These are phyloP conservation scores for Diachrysia chrysitis DNA, from an alignment of 2,888 invertebrate genomes.

Conservation along the genomic window DNA sequence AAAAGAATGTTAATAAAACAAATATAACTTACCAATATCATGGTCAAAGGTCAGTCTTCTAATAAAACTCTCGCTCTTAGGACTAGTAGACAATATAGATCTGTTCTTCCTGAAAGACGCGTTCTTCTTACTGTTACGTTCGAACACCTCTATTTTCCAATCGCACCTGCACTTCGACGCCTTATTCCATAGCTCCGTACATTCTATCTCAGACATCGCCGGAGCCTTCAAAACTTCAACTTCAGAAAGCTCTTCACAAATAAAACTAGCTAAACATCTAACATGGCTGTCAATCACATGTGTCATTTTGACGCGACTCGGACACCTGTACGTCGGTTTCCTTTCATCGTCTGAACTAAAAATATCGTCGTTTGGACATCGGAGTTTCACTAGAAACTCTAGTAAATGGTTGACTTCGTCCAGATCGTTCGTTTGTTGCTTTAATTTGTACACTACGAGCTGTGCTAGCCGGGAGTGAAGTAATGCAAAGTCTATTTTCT, in stretches of 20 bases:
- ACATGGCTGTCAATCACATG: slow-evolving; percentile 80
- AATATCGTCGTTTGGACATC: slow-evolving; percentile 86
- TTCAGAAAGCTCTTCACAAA: slow-evolving; percentile 81
- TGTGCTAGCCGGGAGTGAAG: slow-evolving; percentile 91
- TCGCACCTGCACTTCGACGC: slow-evolving; percentile 90
- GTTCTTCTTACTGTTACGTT: slow-evolving; percentile 86
- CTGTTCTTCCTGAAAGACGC: slow-evolving; percentile 88
- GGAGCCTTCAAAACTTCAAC: slow-evolving; percentile 79
- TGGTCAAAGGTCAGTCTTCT: slow-evolving; percentile 84
- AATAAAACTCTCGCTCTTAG: slow-evolving; percentile 79
- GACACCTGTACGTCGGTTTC: slow-evolving; percentile 72
- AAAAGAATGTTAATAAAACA: too few species aligned
- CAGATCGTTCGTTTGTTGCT: slow-evolving; percentile 79
- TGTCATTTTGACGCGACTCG: slow-evolving; percentile 73
- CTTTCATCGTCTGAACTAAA: slow-evolving; percentile 90
- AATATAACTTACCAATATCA: slow-evolving; percentile 82
- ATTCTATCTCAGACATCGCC: slow-evolving; percentile 89
- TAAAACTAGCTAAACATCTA: slow-evolving; percentile 82
- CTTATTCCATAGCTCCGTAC: slow-evolving; percentile 88
- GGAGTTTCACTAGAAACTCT: slow-evolving; percentile 78
- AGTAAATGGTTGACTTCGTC: slow-evolving; percentile 80
- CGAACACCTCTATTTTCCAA: slow-evolving; percentile 88
- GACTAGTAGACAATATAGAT: slow-evolving; percentile 84
- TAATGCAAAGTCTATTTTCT: slow-evolving; percentile 90
- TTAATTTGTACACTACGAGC: slow-evolving; percentile 90